These are phyloP conservation scores for Chrosomus eos DNA, from an alignment of 2,797 vertebrate species.

Conservation along the genomic window DNA sequence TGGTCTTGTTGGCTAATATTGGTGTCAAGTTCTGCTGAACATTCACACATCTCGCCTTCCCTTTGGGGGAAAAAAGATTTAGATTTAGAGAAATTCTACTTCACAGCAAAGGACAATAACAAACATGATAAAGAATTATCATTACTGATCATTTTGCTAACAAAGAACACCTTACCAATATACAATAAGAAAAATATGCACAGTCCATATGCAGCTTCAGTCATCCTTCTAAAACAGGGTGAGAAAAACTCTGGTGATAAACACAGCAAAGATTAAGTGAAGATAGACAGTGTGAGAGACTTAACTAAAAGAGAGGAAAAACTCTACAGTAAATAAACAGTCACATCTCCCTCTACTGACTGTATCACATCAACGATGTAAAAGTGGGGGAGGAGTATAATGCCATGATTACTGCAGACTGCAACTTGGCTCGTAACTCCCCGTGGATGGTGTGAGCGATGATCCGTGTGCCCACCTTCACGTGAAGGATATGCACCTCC, in stretches of 20 bases:
- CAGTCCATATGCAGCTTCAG: neutral
- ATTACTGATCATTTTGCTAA: neutral
- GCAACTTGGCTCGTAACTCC: too few species aligned
- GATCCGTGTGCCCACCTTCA: too few species aligned
- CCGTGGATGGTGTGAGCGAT: too few species aligned
- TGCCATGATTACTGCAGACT: neutral
- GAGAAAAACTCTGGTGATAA: neutral
- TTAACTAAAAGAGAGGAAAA: neutral
- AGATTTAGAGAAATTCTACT: neutral
- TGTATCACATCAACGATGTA: neutral
- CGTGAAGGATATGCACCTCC: too few species aligned
- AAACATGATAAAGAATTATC: neutral
- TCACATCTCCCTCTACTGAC: conserved; percentile 36
- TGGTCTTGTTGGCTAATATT: neutral
- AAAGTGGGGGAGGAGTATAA: neutral
- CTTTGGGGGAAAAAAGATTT: neutral
- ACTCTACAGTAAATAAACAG: neutral
- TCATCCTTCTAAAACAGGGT: conserved; percentile 3
- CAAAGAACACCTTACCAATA: neutral
- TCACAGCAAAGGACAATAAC: neutral
- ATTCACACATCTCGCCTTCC: neutral
- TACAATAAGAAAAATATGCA: neutral
- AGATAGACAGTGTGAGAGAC: neutral
- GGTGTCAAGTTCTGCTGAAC: neutral
- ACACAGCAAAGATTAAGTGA: neutral